These are phyloP conservation scores for Chloroclysta siterata DNA, from an alignment of 2,888 invertebrate genomes.

Conservation along the genomic window DNA sequence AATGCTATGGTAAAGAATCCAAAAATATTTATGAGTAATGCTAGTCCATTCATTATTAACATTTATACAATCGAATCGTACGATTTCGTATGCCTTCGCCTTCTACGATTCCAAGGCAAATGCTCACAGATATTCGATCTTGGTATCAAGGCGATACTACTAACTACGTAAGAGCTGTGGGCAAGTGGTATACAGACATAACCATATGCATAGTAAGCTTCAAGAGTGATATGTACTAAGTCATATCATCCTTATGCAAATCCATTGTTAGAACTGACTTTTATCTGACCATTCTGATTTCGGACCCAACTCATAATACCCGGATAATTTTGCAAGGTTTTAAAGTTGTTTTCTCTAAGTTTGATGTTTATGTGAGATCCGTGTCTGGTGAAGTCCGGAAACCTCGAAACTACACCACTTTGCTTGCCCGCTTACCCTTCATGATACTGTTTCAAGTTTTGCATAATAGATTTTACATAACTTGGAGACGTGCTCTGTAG, in stretches of 20 bases:
- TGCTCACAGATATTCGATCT: slow-evolving; percentile 58
- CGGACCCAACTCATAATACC: slow-evolving; percentile 45
- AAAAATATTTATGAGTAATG: slow-evolving; percentile 5
- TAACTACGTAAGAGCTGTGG: slow-evolving; percentile 40
- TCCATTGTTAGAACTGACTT: slow-evolving; percentile 53
- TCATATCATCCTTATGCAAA: background rate
- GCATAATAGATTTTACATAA: slow-evolving; percentile 34
- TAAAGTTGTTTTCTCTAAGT: slow-evolving; percentile 49
- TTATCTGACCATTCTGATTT: slow-evolving; percentile 42
- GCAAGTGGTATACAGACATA: background rate
- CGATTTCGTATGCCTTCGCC: slow-evolving; percentile 42
- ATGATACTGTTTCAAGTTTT: slow-evolving; percentile 31
- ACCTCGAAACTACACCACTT: slow-evolving; percentile 32
- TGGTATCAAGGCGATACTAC: slow-evolving; percentile 55
- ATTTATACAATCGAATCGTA: slow-evolving; percentile 42
- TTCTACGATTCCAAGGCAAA: slow-evolving; percentile 54
- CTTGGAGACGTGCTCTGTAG: slow-evolving; percentile 21
- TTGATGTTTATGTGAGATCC: slow-evolving; percentile 49
- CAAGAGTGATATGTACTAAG: background rate
- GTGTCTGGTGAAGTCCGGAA: slow-evolving; percentile 26
- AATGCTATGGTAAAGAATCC: background rate
- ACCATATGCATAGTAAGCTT: slow-evolving; percentile 10
- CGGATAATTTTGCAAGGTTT: slow-evolving; percentile 57
- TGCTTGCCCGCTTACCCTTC: slow-evolving; percentile 28
- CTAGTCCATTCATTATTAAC: slow-evolving; percentile 18